Evolutionary conservation across 1,140 invertebrate genomes (phyloP).

Genomic region (Tetragnatha versicolor): DNA sequence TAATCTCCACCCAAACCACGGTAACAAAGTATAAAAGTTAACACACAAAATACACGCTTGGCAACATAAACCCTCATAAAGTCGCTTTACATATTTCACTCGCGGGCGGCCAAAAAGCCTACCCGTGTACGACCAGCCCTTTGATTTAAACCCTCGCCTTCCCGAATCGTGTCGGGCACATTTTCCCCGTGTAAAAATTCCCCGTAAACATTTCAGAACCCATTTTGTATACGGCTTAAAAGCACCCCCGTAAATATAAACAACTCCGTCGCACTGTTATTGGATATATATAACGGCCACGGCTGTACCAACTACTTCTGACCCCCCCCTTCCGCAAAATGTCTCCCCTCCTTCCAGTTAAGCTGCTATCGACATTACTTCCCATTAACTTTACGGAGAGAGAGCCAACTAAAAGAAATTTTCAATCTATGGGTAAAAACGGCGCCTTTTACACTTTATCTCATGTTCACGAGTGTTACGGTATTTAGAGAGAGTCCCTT

Average conservation of each 20-base stretch:
- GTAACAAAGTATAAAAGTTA: no score
- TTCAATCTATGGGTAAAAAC: slow-evolving; percentile 51
- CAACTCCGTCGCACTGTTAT: slow-evolving; percentile 36
- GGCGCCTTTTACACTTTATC: slow-evolving; percentile 51
- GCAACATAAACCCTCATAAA: slow-evolving; percentile 32
- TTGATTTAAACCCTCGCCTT: slow-evolving; percentile 44
- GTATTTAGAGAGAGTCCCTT: slow-evolving; percentile 23
- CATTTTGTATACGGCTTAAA: slow-evolving; percentile 53
- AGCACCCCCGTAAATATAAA: slow-evolving; percentile 49
- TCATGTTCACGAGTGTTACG: slow-evolving; percentile 46
- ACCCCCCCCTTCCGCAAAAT: not conserved
- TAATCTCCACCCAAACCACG: no score
- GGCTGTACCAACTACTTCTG: not conserved
- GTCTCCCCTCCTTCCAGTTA: not conserved
- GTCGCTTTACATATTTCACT: slow-evolving; percentile 47
- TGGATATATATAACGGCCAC: slow-evolving; percentile 37
- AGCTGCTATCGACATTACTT: slow-evolving; percentile 48
- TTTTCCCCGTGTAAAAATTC: slow-evolving; percentile 50
- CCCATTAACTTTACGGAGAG: slow-evolving; percentile 52
- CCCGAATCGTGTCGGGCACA: slow-evolving; percentile 28
- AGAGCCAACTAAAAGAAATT: slow-evolving; percentile 47
- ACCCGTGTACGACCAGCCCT: slow-evolving; percentile 27
- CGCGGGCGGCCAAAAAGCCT: slow-evolving; percentile 33
- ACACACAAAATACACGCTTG: no score
- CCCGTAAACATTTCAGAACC: slow-evolving; percentile 53